phyloP scores from a whole-genome alignment of 2,888 invertebrate genomes.

The Tuberolachnus salignus region DNA sequence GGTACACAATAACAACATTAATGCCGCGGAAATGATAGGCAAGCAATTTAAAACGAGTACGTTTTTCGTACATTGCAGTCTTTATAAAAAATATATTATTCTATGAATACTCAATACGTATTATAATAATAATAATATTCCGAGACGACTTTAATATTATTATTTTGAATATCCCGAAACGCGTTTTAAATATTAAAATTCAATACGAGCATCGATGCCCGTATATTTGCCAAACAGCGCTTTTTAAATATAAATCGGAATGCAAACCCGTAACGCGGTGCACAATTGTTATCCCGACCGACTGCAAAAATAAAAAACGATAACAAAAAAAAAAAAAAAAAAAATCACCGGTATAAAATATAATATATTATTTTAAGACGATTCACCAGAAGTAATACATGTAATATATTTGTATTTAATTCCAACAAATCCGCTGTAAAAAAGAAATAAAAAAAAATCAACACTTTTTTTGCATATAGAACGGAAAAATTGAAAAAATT shows the following conservation, averaged over 20 bases:
- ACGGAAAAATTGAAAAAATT: neutral
- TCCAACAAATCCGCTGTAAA: neutral
- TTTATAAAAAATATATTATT: no score
- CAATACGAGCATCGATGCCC: neutral
- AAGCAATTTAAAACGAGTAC: no score
- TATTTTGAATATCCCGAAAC: neutral
- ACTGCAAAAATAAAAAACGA: no score
- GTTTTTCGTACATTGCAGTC: no score
- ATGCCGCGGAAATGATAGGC: no score
- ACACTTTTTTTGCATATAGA: conserved; percentile 15
- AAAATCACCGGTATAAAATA: neutral
- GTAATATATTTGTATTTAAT: neutral
- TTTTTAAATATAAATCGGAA: neutral
- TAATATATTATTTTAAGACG: neutral
- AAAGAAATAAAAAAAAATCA: no score
- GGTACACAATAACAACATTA: no score
- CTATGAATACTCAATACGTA: no score
- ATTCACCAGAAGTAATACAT: neutral
- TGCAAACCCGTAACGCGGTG: neutral
- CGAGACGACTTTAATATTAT: no score
- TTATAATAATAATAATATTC: no score
- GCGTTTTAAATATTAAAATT: conserved; percentile 17
- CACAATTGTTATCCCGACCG: no score
- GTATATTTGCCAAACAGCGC: conserved; percentile 1
- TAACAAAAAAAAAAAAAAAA: no score